These are phyloP conservation scores for Phaethornis superciliosus DNA, from an alignment of 2,113 vertebrate species.

Conservation along the genomic window DNA sequence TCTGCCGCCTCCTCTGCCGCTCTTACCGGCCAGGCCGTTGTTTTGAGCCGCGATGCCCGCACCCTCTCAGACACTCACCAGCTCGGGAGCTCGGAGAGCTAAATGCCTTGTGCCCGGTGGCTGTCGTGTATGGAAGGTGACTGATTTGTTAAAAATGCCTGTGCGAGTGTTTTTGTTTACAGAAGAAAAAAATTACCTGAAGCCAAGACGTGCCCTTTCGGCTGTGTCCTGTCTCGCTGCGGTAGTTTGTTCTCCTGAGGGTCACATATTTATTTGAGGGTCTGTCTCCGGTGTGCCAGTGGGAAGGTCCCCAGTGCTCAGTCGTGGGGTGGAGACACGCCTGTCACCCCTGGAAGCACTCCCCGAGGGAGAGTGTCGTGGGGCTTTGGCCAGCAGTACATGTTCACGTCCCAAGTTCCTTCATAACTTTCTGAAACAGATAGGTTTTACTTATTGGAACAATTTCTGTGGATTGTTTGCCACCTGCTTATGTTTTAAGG, in stretches of 20 bases:
- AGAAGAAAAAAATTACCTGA: too few relatives aligned
- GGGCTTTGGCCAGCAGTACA: accelerated
- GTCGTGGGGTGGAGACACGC: too few relatives aligned
- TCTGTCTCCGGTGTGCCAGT: too few relatives aligned
- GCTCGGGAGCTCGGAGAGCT: too few relatives aligned
- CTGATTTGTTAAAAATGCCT: neutral
- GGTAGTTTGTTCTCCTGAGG: neutral
- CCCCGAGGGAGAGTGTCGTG: accelerated
- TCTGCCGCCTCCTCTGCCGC: too few relatives aligned
- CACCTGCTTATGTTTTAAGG: neutral
- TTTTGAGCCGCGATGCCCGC: too few relatives aligned
- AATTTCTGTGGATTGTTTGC: neutral
- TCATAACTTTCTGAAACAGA: accelerated
- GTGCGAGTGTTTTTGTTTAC: accelerated
- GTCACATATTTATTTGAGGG: too few relatives aligned
- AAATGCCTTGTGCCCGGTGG: accelerated
- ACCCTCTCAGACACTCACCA: accelerated
- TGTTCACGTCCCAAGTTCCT: accelerated
- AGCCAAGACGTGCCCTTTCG: accelerated
- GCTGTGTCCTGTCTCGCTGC: accelerated
- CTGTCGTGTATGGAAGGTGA: accelerated
- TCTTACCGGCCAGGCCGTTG: accelerated
- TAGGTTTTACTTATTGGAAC: accelerated
- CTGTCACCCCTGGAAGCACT: accelerated
- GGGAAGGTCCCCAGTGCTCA: accelerated